A percentile compares a stretch with the other conserved stretches of the same genome.
Conservation (phyloP, 1,140 invertebrate genomes). For the Sycophaga agraensis region DNA sequence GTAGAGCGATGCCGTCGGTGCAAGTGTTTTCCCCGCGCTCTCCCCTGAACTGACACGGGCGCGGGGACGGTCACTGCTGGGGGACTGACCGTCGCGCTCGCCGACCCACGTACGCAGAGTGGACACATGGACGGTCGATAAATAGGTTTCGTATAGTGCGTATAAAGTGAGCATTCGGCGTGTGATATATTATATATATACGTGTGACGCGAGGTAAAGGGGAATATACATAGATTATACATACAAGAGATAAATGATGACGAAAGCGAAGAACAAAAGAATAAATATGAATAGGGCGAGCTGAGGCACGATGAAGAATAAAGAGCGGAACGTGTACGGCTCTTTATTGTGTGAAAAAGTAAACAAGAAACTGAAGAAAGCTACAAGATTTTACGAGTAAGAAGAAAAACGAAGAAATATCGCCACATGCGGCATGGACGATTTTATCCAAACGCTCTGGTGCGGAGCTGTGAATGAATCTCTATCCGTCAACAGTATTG, state of each 20-base stretch:
- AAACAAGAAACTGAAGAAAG: constrained; percentile 22
- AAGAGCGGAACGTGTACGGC: constrained; percentile 27
- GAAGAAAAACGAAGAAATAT: constrained; percentile 33
- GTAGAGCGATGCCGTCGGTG: background rate
- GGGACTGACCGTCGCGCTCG: constrained; percentile 9
- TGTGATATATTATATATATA: constrained; percentile 23
- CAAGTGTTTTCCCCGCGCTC: background rate
- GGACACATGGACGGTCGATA: constrained; percentile 7
- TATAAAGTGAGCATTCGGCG: constrained; percentile 16
- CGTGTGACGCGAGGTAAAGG: constrained; percentile 17
- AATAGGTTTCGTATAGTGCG: constrained; percentile 21
- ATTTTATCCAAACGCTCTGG: constrained; percentile 43
- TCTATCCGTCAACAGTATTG: constrained; percentile 61
- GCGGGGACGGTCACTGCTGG: background rate
- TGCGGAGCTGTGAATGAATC: constrained; percentile 57
- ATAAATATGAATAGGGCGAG: constrained; percentile 18
- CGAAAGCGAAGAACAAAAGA: constrained; percentile 15
- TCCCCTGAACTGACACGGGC: constrained; percentile 1
- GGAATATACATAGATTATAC: constrained; percentile 28
- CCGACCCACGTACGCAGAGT: background rate
- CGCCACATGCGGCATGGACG: constrained; percentile 46
- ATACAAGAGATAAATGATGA: constrained; percentile 23
- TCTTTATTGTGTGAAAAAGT: constrained; percentile 30
- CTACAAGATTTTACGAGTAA: constrained; percentile 22
- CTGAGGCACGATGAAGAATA: constrained; percentile 9